Evolutionary conservation across 2,797 vertebrate genomes (phyloP), one percentile per base, ranked within the genome.

Genomic region (Oceanodroma leucorhoa): DNA sequence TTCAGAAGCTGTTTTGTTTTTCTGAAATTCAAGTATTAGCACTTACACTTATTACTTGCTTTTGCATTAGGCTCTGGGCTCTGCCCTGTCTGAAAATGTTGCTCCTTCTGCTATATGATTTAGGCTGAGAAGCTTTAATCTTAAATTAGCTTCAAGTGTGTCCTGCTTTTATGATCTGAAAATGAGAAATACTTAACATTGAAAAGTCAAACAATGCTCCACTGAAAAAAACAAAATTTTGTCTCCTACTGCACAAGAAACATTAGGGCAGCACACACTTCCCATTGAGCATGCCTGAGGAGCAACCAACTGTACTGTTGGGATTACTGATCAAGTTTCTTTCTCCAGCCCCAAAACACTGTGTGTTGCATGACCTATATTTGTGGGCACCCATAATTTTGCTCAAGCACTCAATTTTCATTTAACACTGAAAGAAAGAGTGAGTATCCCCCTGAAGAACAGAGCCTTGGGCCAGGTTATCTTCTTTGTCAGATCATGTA

Each of bases 181-280:
- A 85, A 75, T 15, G 77, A 54, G 38, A 80, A 55, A 34, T 29
- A 69, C 10, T 73, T 80, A 54, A 80, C 14, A 11, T 9, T 60
- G n/a, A 40, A 46, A 86, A 83, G 27, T 55, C 79, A 75, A 62
- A 69, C 15, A 65, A 45, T 40, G 20, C 20, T 85, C 90, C 46
- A 12, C 48, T 46, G 11, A 34, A 73, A 69, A 46, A 14, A 2
- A 0, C 2, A 7, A 20, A 83, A 65, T 20, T 70, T 24, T 53
- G 4, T 69, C 46, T 79, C 14, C 26, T 54, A 30, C 30, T 51
- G 43, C 15, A 38, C 10, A 36, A 11, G 27, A 58, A 61, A 51
- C 0, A 0, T 40, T 64, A 51, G n/a, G 11, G 23, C 18, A 4
- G 2, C 48, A 58, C 30, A 73, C 6, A 2, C 16, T 65, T 71